phyloP scores from a whole-genome alignment of 2,113 vertebrate genomes.

The Pelvicachromis taeniatus region DNA sequence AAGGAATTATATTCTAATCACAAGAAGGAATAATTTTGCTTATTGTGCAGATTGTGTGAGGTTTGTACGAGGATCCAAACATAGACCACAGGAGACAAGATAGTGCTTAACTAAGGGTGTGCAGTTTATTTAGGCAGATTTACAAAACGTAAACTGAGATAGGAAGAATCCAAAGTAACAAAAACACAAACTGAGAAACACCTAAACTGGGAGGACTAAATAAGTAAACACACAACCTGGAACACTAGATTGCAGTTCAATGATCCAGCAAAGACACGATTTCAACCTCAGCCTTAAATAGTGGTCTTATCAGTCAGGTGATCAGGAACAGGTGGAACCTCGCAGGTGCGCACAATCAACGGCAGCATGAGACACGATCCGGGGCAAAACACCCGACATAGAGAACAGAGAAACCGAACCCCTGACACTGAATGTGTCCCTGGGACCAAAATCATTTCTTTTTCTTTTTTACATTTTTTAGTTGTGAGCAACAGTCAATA shows the following conservation, averaged over 20 bases:
- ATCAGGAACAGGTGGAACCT: not conserved
- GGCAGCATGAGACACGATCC: not conserved
- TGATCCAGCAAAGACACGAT: not conserved
- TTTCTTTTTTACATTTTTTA: not conserved
- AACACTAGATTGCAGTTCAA: not conserved
- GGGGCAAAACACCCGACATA: not conserved
- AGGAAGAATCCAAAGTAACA: no score
- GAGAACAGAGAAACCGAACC: not conserved
- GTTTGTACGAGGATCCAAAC: no score
- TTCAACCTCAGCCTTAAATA: not conserved
- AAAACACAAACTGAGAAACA: no score
- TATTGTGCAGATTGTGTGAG: not conserved
- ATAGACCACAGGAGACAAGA: not conserved
- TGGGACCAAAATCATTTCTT: not conserved
- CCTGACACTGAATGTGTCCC: not conserved
- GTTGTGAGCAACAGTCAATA: not conserved
- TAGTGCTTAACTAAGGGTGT: not conserved
- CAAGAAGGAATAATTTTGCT: not conserved
- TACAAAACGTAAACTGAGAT: no score
- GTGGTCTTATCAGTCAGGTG: not conserved
- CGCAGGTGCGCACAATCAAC: not conserved
- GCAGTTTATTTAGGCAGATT: not conserved
- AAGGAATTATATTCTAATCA: not conserved
- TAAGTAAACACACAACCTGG: not conserved
- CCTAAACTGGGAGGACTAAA: accelerated